These are phyloP conservation scores for Drosophila baimaii DNA, from an alignment of 1,140 invertebrate genomes.

Conservation along the genomic window DNA sequence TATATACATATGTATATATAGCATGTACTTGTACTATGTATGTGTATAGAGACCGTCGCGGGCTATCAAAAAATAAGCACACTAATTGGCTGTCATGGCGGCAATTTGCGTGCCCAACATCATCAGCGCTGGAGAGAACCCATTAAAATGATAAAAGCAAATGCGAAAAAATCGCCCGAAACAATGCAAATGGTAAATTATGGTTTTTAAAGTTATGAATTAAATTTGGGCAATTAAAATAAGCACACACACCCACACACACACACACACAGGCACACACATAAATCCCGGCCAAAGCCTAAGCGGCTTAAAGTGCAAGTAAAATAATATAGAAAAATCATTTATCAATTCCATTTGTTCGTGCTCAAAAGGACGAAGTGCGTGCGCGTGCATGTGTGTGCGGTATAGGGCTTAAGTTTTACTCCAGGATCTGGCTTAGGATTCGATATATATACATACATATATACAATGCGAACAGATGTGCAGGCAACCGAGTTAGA, in stretches of 20 bases:
- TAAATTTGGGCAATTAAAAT: slow-evolving; percentile 43
- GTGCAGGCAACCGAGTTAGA: slow-evolving; percentile 41
- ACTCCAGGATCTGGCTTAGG: slow-evolving; percentile 49
- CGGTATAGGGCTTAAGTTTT: slow-evolving; percentile 54
- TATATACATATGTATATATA: slow-evolving; percentile 1
- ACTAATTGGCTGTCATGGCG: slow-evolving; percentile 64
- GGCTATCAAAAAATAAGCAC: slow-evolving; percentile 38
- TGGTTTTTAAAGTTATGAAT: slow-evolving; percentile 38
- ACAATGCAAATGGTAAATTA: slow-evolving; percentile 35
- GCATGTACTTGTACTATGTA: slow-evolving; percentile 11
- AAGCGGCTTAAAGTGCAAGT: slow-evolving; percentile 40
- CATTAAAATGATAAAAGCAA: slow-evolving; percentile 51
- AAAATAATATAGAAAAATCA: slow-evolving; percentile 43
- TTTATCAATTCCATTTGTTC: slow-evolving; percentile 27
- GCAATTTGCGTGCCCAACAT: slow-evolving; percentile 41
- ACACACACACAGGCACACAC: not conserved
- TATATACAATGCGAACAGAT: slow-evolving; percentile 72
- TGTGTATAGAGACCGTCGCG: slow-evolving; percentile 17
- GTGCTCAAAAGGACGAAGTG: slow-evolving; percentile 21
- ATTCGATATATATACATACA: slow-evolving; percentile 8
- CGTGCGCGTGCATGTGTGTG: slow-evolving; percentile 30
- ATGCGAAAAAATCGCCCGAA: slow-evolving; percentile 12
- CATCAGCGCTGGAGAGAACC: slow-evolving; percentile 19
- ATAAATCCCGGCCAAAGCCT: slow-evolving; percentile 24
- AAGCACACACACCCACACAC: not conserved